phyloP scores from a whole-genome alignment of 2,797 vertebrate species.

The Eidolon dupreanum region DNA sequence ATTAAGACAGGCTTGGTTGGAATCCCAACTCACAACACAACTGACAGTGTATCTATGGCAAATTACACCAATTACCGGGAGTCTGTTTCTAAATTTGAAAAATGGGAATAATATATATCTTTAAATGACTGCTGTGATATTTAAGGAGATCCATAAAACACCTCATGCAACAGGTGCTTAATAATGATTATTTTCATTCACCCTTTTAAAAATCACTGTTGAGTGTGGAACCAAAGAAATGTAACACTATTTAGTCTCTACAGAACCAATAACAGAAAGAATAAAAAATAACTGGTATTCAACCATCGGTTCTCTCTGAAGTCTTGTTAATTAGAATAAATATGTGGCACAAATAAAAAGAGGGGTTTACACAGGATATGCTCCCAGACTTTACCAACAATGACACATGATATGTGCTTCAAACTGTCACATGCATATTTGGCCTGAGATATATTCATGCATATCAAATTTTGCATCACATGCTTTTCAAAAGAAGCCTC shows the following conservation, averaged over 20 bases:
- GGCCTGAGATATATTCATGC: slow-evolving; percentile 62
- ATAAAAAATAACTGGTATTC: slow-evolving; percentile 34
- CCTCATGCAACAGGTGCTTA: not conserved
- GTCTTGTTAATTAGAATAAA: slow-evolving; percentile 64
- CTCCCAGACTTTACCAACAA: slow-evolving; percentile 60
- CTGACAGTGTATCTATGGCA: not conserved
- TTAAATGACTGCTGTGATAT: not conserved
- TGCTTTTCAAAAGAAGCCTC: slow-evolving; percentile 65
- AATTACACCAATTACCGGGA: not conserved
- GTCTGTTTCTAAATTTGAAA: slow-evolving; percentile 35
- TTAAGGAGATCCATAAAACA: slow-evolving; percentile 22
- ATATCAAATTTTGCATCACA: slow-evolving; percentile 66
- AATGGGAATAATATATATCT: not conserved
- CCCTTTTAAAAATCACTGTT: slow-evolving; percentile 5
- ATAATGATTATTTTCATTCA: slow-evolving; percentile 19
- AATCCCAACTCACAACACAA: slow-evolving; percentile 2
- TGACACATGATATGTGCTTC: not conserved
- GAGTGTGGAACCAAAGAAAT: slow-evolving; percentile 43
- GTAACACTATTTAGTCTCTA: not conserved
- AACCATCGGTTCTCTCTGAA: slow-evolving; percentile 45
- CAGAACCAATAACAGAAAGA: slow-evolving; percentile 12
- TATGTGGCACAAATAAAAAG: slow-evolving; percentile 53
- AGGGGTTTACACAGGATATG: slow-evolving; percentile 59
- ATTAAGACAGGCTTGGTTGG: not conserved
- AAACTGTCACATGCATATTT: slow-evolving; percentile 52